A percentile compares a stretch with the other conserved stretches of the same genome.
Evolutionary conservation across 2,113 vertebrate genomes (phyloP).

Genomic region (Prolemur simus): DNA sequence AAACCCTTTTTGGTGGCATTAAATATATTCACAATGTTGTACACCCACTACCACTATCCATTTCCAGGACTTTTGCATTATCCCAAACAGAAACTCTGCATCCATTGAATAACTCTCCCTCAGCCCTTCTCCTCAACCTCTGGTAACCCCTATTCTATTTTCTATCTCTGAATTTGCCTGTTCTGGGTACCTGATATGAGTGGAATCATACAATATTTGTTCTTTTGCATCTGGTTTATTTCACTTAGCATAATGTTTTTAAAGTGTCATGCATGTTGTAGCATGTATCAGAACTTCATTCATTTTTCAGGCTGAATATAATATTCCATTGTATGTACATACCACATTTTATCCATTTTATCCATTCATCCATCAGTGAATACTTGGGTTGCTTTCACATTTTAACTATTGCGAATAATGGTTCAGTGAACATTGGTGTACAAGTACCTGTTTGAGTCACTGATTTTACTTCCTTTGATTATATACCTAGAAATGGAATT

Average conservation of each 20-base stretch:
- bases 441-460: not conserved
- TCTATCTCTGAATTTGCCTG: not conserved
- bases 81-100: not conserved
- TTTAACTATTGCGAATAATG: not conserved
- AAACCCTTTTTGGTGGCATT: not conserved
- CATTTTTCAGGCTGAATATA: not conserved
- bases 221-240: not conserved
- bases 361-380: not conserved
- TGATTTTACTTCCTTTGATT: not conserved
- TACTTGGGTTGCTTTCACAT: not conserved
- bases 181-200: too few species aligned
- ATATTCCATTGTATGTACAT: rapidly evolving
- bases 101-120: not conserved
- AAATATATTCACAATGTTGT: not conserved
- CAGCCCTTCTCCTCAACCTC: too few species aligned
- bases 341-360: not conserved
- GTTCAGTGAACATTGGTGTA: rapidly evolving
- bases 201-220: rapidly evolving
- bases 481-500: not conserved
- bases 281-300: too few species aligned
- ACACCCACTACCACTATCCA: not conserved
- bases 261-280: rapidly evolving
- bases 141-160: not conserved
- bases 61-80: not conserved
- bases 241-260: not conserved